Percentiles rank a stretch among this genome's conserved stretches.
Evolutionary conservation across 2,113 vertebrate genomes (phyloP).

Genomic region (Ahaetulla prasina): DNA sequence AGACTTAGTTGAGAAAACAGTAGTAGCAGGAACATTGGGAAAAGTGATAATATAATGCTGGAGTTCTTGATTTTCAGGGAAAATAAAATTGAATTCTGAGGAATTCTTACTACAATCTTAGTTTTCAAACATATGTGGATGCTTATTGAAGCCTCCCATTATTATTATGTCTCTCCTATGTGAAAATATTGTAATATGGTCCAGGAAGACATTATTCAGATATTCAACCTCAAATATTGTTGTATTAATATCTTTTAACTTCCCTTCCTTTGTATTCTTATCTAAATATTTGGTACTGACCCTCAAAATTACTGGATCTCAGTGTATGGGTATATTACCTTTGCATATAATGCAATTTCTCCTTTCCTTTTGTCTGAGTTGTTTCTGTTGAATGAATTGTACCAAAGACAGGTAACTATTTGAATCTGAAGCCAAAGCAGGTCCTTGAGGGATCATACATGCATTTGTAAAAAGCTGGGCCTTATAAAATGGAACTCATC

Average conservation of each 20-base stretch:
- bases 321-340: not conserved
- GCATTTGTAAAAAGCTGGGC: not conserved
- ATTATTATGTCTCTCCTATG: not conserved
- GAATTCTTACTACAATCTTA: not conserved
- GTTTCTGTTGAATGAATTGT: not conserved
- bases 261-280: not conserved
- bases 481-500: not conserved
- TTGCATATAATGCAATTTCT: not conserved
- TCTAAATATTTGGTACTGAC: not conserved
- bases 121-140: not conserved
- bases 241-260: not conserved
- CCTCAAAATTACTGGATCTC: not conserved
- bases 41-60: not conserved
- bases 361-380: not conserved
- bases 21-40: not conserved
- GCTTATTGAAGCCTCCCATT: not conserved
- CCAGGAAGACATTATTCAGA: not conserved
- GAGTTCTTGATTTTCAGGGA: not conserved
- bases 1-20: not conserved
- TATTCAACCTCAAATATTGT: not conserved
- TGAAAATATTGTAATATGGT: not conserved
- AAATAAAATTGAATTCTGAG: not conserved
- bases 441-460: not conserved
- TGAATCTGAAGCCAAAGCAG: not conserved
- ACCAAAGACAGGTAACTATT: not conserved